Conservation (phyloP, 2,113 vertebrate genomes). For the Copsychus sechellarum region DNA sequence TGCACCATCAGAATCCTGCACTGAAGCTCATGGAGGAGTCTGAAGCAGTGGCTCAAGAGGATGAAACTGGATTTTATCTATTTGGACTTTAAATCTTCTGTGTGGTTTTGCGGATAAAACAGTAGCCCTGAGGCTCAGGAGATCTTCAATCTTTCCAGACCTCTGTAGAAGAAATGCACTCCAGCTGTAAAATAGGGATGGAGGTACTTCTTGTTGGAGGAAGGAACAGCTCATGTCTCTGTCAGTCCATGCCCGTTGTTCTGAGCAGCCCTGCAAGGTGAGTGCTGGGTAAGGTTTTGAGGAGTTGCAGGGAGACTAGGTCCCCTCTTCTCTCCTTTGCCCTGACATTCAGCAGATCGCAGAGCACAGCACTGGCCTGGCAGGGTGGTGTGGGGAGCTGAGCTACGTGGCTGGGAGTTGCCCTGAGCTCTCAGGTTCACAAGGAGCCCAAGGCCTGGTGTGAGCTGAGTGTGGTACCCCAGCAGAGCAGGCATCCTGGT, state of each 20-base stretch:
- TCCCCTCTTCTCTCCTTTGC: background rate
- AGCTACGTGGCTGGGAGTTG: fast-evolving
- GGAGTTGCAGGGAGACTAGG: background rate
- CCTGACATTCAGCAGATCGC: background rate
- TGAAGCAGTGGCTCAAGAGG: background rate
- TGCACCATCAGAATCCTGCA: background rate
- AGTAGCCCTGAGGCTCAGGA: background rate
- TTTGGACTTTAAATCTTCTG: background rate
- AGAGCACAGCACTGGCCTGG: fast-evolving
- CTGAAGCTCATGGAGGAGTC: background rate
- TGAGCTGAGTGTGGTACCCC: background rate
- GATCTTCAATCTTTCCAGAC: slow-evolving; percentile 7
- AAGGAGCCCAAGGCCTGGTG: background rate
- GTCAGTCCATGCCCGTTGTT: fast-evolving
- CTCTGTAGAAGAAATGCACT: background rate
- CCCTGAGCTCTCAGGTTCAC: background rate
- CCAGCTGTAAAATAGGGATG: background rate
- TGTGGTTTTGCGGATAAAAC: slow-evolving; percentile 6
- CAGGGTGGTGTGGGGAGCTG: background rate
- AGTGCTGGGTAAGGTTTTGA: fast-evolving
- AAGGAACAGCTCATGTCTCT: background rate
- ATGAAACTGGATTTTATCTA: background rate
- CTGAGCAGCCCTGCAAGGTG: background rate
- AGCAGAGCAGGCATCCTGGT: background rate
- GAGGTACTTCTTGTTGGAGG: background rate